Evolutionary conservation across 1,140 invertebrate genomes (phyloP), one percentile per base, ranked within the genome.

Genomic region (Streblospio benedicti): DNA sequence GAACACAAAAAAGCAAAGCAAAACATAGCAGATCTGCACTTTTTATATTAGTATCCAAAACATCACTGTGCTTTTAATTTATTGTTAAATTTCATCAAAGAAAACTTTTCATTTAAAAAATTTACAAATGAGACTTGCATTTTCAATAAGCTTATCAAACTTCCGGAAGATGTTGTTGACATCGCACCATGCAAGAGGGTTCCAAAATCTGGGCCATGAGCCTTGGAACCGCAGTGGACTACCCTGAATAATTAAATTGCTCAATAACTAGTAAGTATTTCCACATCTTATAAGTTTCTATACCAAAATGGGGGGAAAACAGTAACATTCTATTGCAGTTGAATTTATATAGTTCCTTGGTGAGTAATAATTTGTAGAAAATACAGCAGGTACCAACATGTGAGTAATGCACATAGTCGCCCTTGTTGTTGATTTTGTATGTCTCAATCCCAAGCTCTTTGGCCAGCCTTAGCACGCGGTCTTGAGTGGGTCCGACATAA

Each of bases 381-480:
- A 12, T 41, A n/a, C 38, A 41, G 38, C 12, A 12, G n/a, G n/a
- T 41, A 12, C 12, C 12, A 12, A 41, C 38, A 12, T n/a, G n/a
- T 41, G n/a, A 18, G 33, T 20, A 56, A 12, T n/a, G 20, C 20
- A 56, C 18, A 6, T 14, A 45, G 33, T 3, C 3, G 12, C 32
- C 53, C 14, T 12, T 43, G 18, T 20, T 56, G 56, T 73, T 67
- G 0, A 77, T 66, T 45, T 68, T 64, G 51, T 68, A 76, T 1
- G 71, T 76, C 59, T 76, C 63, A 0, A 77, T 51, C 0, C 67
- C 69, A 49, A 78, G 67, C 56, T 77, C 75, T 54, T 70, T 67
- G 5, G 72, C 68, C 43, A 78, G 50, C 41, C 72, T 60, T 33
- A 70, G 53, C 0, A 72, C 38, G 4, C 67, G 38, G 45, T 69